Percentiles rank a stretch among this genome's conserved stretches.
These are phyloP conservation scores for Zoanthus solanderi DNA, from an alignment of 92 coral and sea anemone genomes.

Conservation along the genomic window DNA sequence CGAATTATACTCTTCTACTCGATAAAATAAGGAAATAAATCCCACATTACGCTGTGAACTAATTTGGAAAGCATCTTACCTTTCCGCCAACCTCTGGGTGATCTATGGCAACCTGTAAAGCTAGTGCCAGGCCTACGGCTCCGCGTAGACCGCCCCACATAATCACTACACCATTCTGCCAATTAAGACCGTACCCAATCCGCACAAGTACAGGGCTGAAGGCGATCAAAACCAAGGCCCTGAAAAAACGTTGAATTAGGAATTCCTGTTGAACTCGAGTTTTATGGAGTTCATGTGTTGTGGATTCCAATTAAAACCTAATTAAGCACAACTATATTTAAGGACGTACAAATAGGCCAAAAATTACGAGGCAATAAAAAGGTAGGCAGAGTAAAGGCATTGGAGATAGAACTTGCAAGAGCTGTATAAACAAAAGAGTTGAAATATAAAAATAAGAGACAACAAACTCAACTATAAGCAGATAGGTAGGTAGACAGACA, in stretches of 20 bases:
- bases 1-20: too few relatives aligned
- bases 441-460: too few relatives aligned
- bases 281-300: too few relatives aligned
- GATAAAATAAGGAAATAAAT: too few relatives aligned
- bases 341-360: too few relatives aligned
- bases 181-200: conserved; percentile 92
- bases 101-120: conserved; percentile 94
- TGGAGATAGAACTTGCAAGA: too few relatives aligned
- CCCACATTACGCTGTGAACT: background rate
- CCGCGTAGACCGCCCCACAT: conserved; percentile 99
- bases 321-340: too few relatives aligned
- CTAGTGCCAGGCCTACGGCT: conserved; percentile 97
- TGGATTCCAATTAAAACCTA: too few relatives aligned
- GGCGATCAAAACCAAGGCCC: conserved; percentile 82
- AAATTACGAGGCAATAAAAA: background rate
- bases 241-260: conserved; percentile 1
- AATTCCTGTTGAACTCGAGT: background rate
- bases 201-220: conserved; percentile 88
- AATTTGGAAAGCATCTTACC: conserved; percentile 54
- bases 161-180: conserved; percentile 97
- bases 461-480: background rate
- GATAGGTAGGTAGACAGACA: background rate
- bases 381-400: too few relatives aligned
- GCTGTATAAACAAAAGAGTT: background rate
- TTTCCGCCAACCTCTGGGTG: conserved; percentile 88